Conservation (phyloP, 2,888 invertebrate genomes). For the Keiferia lycopersicella region DNA sequence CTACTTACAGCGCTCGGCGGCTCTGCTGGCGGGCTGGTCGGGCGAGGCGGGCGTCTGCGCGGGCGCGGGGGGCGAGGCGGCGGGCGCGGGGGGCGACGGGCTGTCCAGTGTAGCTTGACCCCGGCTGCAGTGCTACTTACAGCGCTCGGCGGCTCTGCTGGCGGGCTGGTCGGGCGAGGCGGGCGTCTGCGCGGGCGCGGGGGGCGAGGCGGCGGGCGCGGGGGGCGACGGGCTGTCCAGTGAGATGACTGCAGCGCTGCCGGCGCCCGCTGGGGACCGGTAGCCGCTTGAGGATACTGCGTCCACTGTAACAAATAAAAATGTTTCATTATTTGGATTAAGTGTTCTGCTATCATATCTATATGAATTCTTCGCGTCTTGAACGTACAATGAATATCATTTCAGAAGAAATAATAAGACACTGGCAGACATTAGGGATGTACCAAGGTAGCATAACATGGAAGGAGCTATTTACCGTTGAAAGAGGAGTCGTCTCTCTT, state of each 20-base stretch:
- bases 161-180: constrained; percentile 40
- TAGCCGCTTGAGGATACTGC: constrained; percentile 83
- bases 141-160: constrained; percentile 34
- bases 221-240: constrained; percentile 81
- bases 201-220: constrained; percentile 32
- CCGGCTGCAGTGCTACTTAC: constrained; percentile 37
- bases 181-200: constrained; percentile 36
- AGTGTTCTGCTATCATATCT: too few species aligned
- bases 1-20: constrained; percentile 43
- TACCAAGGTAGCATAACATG: too few species aligned
- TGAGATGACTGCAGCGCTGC: constrained; percentile 73
- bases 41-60: constrained; percentile 39
- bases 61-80: constrained; percentile 35
- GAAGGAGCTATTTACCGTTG: too few species aligned
- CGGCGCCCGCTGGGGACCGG: constrained; percentile 76
- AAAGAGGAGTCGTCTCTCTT: too few species aligned
- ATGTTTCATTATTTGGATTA: too few species aligned
- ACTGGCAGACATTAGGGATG: too few species aligned
- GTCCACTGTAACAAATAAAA: constrained; percentile 43
- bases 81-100: constrained; percentile 60
- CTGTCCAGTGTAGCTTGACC: constrained; percentile 34
- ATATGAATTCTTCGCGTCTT: too few species aligned
- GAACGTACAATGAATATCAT: too few species aligned
- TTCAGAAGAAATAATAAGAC: too few species aligned
- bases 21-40: constrained; percentile 35